phyloP scores from a whole-genome alignment of 1,140 invertebrate genomes.

The Drosophila micromelanica region DNA sequence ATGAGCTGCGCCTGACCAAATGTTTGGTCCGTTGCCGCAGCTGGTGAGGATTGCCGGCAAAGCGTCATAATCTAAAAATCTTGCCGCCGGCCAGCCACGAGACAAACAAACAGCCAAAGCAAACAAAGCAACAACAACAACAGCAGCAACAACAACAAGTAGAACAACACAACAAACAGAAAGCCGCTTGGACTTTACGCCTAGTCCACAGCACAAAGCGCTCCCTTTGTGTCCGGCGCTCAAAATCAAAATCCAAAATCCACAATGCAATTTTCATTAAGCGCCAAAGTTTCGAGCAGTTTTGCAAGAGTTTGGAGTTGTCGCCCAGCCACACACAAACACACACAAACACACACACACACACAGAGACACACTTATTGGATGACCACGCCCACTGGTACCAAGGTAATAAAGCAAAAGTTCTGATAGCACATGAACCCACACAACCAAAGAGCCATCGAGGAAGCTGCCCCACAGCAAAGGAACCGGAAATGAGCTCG shows the following conservation, averaged over 20 bases:
- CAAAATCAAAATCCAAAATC: slow-evolving; percentile 29
- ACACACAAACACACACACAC: slow-evolving; percentile 21
- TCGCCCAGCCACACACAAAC: slow-evolving; percentile 12
- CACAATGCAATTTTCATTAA: slow-evolving; percentile 79
- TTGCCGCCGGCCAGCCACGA: slow-evolving; percentile 53
- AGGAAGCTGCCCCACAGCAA: slow-evolving; percentile 55
- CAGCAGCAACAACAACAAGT: neutral
- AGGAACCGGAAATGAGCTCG: slow-evolving; percentile 72
- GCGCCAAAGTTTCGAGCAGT: slow-evolving; percentile 48
- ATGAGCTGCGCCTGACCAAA: slow-evolving; percentile 3
- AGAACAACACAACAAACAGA: slow-evolving; percentile 23
- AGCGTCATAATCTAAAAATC: slow-evolving; percentile 75
- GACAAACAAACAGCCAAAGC: slow-evolving; percentile 31
- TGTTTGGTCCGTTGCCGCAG: slow-evolving; percentile 18
- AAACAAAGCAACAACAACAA: slow-evolving; percentile 33
- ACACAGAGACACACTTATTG: slow-evolving; percentile 27
- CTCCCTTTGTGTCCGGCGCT: slow-evolving; percentile 9
- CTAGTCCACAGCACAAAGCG: slow-evolving; percentile 32
- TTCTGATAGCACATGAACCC: slow-evolving; percentile 53
- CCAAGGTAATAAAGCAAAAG: slow-evolving; percentile 79
- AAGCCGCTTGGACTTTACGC: slow-evolving; percentile 37
- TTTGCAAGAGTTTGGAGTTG: slow-evolving; percentile 4
- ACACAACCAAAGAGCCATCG: slow-evolving; percentile 27
- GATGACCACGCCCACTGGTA: slow-evolving; percentile 25
- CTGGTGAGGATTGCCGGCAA: slow-evolving; percentile 36